Conservation (phyloP, 2,113 vertebrate species). For the Mellivora capensis region DNA sequence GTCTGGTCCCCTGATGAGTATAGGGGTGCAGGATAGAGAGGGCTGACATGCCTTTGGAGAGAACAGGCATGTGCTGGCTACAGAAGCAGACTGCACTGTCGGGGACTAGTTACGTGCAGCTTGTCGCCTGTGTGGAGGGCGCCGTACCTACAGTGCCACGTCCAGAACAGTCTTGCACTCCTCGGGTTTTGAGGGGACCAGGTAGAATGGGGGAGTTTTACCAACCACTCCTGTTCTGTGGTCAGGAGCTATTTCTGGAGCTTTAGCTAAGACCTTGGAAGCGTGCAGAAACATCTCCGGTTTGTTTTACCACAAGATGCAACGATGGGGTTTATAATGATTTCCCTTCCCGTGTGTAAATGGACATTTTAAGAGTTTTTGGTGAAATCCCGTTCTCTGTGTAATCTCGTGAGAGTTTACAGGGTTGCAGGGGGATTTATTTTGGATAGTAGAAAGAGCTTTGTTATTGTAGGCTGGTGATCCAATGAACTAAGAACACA, state of each 20-base stretch:
- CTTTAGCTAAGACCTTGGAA: background rate
- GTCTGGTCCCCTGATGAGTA: background rate
- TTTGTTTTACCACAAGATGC: background rate
- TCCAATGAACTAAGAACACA: background rate
- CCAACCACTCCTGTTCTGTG: background rate
- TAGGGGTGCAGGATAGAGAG: background rate
- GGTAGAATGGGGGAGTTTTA: background rate
- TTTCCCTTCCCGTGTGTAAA: background rate
- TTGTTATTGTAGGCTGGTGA: background rate
- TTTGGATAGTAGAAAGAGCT: background rate
- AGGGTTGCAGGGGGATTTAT: background rate
- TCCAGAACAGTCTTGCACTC: background rate
- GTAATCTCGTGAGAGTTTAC: background rate
- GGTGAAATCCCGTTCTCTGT: background rate
- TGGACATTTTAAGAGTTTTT: background rate
- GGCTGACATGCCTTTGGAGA: background rate
- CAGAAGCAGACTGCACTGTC: background rate
- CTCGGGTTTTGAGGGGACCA: background rate
- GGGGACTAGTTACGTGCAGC: background rate
- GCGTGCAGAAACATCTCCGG: background rate
- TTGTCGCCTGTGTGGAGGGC: fast-evolving
- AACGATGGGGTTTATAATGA: background rate
- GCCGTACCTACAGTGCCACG: fast-evolving
- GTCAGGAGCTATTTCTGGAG: background rate
- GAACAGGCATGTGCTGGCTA: background rate